Percentiles rank a stretch among this genome's conserved stretches.
phyloP scores from a whole-genome alignment of 2,888 invertebrate genomes.

The Pogonocherus hispidulus region DNA sequence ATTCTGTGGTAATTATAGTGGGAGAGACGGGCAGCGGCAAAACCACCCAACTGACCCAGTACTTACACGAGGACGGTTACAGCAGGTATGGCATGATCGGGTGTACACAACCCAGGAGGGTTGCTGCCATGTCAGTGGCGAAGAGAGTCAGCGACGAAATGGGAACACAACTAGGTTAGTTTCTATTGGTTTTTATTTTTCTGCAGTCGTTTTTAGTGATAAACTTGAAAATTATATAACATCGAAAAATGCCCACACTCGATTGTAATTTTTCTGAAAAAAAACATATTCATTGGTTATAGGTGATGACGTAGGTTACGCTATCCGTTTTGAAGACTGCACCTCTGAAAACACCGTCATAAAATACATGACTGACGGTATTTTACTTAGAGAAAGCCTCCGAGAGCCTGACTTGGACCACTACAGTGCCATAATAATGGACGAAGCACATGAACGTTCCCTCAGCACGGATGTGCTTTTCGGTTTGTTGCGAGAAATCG shows the following conservation, averaged over 20 bases:
- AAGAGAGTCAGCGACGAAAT: conserved; percentile 99
- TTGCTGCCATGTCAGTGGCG: conserved; percentile 99
- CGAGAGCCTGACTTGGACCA: conserved; percentile 96
- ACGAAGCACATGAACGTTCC: conserved; percentile 99
- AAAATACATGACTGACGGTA: conserved; percentile 99
- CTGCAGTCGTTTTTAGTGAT: no score
- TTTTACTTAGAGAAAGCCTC: conserved; percentile 94
- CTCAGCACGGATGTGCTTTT: conserved; percentile 98
- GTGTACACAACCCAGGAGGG: conserved; percentile 97
- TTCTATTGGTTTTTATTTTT: conserved; percentile 19
- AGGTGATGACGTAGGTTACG: conserved; percentile 92
- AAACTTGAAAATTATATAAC: no score
- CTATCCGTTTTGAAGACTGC: conserved; percentile 99
- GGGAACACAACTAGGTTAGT: conserved; percentile 83
- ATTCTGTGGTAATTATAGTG: conserved; percentile 95
- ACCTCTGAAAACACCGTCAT: conserved; percentile 94
- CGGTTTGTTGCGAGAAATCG: conserved; percentile 92
- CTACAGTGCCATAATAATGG: conserved; percentile 99
- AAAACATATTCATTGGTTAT: neutral
- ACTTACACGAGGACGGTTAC: conserved; percentile 97
- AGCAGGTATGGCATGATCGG: conserved; percentile 90
- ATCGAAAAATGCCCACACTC: no score
- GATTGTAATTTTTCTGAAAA: no score
- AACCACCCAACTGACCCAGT: conserved; percentile 98
- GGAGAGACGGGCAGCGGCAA: conserved; percentile 97